Conservation (phyloP, 2,888 invertebrate genomes). For the Dryobotodes eremita region DNA sequence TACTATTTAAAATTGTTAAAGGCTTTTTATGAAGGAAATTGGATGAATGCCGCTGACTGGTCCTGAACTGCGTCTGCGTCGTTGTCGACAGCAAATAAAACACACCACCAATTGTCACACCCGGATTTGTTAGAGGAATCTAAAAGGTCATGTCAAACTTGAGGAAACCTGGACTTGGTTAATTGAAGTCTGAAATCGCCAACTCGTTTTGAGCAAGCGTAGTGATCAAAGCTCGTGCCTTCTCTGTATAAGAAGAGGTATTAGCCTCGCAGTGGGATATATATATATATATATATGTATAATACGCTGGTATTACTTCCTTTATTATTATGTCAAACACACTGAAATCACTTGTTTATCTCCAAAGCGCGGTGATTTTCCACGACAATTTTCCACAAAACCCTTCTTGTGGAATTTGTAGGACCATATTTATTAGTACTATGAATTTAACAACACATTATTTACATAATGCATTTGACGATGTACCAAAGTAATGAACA, state of each 20-base stretch:
- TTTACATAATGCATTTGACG: not conserved
- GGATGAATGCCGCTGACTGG: too few species aligned
- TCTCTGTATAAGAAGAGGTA: not conserved
- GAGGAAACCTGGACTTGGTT: not conserved
- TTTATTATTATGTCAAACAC: not conserved
- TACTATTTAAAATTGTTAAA: not conserved
- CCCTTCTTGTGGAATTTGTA: too few species aligned
- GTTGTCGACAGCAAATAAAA: not conserved
- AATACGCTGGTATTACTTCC: not conserved
- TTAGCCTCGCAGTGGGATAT: not conserved
- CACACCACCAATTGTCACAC: fast-evolving
- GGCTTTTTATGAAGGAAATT: not conserved
- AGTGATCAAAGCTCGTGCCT: not conserved
- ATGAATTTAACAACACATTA: not conserved
- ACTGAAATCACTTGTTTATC: not conserved
- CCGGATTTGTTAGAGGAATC: not conserved
- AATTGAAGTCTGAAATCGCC: not conserved
- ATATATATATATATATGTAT: too few species aligned
- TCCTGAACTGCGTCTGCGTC: not conserved
- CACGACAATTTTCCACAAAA: not conserved
- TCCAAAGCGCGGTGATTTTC: not conserved
- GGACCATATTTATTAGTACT: not conserved
- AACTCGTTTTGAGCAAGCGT: not conserved
- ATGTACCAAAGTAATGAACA: not conserved
- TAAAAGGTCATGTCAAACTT: not conserved